Conservation (phyloP, 2,113 vertebrate species). For the Gallinago paraguaiae region DNA sequence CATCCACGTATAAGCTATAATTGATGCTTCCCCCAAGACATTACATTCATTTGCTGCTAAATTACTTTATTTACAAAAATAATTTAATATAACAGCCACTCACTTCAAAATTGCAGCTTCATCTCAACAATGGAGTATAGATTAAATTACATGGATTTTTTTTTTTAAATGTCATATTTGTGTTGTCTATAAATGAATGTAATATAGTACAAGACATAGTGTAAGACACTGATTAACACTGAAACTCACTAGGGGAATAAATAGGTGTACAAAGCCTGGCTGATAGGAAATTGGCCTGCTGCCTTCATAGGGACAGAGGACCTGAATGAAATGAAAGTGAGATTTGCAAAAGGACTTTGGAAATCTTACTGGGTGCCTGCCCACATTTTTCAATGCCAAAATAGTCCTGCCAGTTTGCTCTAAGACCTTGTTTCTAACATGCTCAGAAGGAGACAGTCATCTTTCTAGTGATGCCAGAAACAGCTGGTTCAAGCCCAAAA, state of each 20-base stretch:
- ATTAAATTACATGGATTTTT: not conserved
- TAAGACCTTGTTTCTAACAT: not conserved
- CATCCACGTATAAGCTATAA: not conserved
- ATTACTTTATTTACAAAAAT: not conserved
- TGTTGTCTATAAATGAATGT: not conserved
- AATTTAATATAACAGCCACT: not conserved
- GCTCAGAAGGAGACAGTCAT: not conserved
- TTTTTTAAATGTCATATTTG: not conserved
- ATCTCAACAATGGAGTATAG: not conserved
- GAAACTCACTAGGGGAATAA: not conserved
- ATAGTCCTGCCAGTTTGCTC: not conserved
- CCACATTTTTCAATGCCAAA: not conserved
- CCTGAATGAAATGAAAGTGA: not conserved
- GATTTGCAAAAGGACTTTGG: not conserved
- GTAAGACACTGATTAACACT: not conserved
- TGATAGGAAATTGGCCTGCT: not conserved
- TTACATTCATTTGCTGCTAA: not conserved
- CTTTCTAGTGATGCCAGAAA: not conserved
- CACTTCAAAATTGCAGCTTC: not conserved
- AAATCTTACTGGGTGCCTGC: not conserved
- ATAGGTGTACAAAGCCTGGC: not conserved
- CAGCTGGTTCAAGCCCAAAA: not conserved
- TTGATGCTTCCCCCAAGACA: not conserved
- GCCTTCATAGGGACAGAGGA: not conserved
- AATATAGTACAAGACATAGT: not conserved